Evolutionary conservation across 2,797 vertebrate species (phyloP), one percentile per base, ranked within the genome.

Genomic region (Pseudochirops corinnae): DNA sequence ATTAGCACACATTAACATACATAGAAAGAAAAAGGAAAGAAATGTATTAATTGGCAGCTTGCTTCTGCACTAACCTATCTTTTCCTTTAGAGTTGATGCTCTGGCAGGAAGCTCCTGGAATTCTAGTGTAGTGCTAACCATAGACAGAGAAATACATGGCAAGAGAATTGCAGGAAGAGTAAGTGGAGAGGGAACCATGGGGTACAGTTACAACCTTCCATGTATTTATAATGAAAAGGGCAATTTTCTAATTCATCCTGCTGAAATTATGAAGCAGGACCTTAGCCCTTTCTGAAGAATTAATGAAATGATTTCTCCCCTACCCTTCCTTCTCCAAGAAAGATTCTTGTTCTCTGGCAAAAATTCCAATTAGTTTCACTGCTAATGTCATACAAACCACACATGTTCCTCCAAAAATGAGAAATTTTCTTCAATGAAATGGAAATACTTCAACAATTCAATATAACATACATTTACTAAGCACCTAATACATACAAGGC

Each of bases 1-100:
- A 99, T 99, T 98, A 99, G 97, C 98, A 96, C 93, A 94, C 97
- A 98, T 98, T 98, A 98, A 98, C 97, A 98, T 98, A 98, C 87
- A 98, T 60, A 95, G 96, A 98, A 97, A 97, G 93, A 97, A 97
- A 96, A 96, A 93, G 92, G 96, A 95, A 96, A 93, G 39, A 97
- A 96, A 95, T 94, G 55, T 94, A 94, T 96, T 94, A 94, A 96
- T 96, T 96, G 91, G 96, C 95, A 94, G 62, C 93, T 97, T 94
- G 67, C 55, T 62, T 95, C 96, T 93, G 5, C 31, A 93, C 74
- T 91, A 93, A 58, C 57, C 55, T 96, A 92, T 62, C 92, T 97
- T 97, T 95, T 95, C 58, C 60, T 91, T 55, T 96, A 96, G 94
- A 92, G n/a, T 52, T 95, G 28, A 10, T 39, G 12, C 93, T 94